These are phyloP conservation scores for Lota lota DNA, from an alignment of 2,113 vertebrate genomes.

Conservation along the genomic window DNA sequence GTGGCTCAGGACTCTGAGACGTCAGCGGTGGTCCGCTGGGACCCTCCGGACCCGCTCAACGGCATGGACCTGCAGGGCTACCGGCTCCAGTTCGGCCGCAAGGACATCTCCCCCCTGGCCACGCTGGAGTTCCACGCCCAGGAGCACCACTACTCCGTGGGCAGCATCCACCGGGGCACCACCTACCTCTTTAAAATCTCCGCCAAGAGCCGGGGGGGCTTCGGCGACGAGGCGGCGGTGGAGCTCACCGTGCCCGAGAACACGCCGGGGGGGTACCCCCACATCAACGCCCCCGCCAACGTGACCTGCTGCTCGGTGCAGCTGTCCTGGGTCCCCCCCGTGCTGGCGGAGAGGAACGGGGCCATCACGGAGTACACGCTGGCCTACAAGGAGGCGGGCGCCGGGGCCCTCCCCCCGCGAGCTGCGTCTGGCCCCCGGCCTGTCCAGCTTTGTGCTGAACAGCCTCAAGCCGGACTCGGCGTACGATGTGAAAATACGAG, in stretches of 20 bases:
- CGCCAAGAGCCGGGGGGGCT: slow-evolving; percentile 87
- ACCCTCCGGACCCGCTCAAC: slow-evolving; percentile 77
- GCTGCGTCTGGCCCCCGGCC: slow-evolving; percentile 80
- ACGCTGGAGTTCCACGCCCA: slow-evolving; percentile 84
- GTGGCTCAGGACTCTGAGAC: slow-evolving; percentile 85
- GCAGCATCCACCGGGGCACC: slow-evolving; percentile 86
- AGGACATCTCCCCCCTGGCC: slow-evolving; percentile 80
- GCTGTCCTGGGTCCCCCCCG: slow-evolving; percentile 91
- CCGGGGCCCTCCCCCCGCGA: slow-evolving; percentile 74
- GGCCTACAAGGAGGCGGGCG: slow-evolving; percentile 84
- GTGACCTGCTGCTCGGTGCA: slow-evolving; percentile 86
- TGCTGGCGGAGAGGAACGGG: slow-evolving; percentile 89
- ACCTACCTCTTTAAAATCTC: slow-evolving; percentile 91
- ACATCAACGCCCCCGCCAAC: slow-evolving; percentile 83
- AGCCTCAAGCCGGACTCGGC: slow-evolving; percentile 92
- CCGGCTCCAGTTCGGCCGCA: slow-evolving; percentile 90
- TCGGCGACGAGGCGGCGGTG: slow-evolving; percentile 85
- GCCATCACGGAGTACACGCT: slow-evolving; percentile 92
- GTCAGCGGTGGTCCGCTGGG: slow-evolving; percentile 87
- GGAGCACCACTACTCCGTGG: slow-evolving; percentile 79
- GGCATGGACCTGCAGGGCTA: slow-evolving; percentile 88
- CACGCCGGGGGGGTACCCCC: slow-evolving; percentile 87
- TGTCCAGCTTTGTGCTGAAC: slow-evolving; percentile 85
- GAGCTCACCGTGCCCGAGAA: slow-evolving; percentile 86
- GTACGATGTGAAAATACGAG: slow-evolving; percentile 96